phyloP scores from a whole-genome alignment of 2,888 invertebrate species.

The Mythimna ferrago region DNA sequence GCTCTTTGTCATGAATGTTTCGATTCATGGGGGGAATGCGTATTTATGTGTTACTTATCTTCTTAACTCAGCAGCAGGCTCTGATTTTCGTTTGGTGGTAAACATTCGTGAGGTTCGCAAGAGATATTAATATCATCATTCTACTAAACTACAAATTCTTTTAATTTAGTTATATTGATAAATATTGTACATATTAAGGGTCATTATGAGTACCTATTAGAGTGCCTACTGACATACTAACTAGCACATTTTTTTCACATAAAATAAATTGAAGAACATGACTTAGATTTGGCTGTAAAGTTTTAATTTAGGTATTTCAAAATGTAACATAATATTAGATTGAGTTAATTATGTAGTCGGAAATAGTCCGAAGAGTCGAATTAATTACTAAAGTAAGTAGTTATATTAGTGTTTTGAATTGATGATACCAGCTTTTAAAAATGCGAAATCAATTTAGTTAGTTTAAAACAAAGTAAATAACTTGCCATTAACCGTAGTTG shows the following conservation, averaged over 20 bases:
- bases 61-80: neutral
- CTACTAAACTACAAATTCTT: neutral
- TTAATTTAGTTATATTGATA: too few species aligned
- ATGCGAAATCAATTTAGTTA: neutral
- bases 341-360: too few species aligned
- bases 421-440: neutral
- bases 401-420: neutral
- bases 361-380: neutral
- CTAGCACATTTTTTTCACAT: too few species aligned
- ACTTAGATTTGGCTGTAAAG: neutral
- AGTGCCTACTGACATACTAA: too few species aligned
- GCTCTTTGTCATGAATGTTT: constrained; percentile 30
- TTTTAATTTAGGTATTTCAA: neutral
- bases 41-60: neutral
- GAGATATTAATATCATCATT: neutral
- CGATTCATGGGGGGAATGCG: neutral
- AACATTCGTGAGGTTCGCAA: neutral
- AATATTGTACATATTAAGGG: too few species aligned
- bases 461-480: neutral
- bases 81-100: neutral
- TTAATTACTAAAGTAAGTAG: neutral
- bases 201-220: too few species aligned
- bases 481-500: too few species aligned
- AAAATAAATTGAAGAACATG: too few species aligned
- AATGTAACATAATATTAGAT: neutral